Percentiles rank a stretch among this genome's conserved stretches.
Conservation (phyloP, 1,140 invertebrate genomes). For the Cyrtorhinus lividipennis region DNA sequence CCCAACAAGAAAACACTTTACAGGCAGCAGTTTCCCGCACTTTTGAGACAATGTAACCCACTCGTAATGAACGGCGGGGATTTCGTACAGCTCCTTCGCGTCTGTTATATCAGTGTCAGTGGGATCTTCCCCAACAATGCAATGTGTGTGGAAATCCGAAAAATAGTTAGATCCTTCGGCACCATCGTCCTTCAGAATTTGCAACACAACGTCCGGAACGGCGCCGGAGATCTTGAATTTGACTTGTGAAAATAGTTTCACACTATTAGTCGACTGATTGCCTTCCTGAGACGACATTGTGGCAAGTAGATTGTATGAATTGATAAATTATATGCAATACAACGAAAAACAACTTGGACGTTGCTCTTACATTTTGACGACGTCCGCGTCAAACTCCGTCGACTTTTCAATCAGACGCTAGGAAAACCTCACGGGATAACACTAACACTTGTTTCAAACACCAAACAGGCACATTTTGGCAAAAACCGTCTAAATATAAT, state of each 20-base stretch:
- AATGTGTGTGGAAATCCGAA: conserved; percentile 74
- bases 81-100: conserved; percentile 79
- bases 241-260: conserved; percentile 39
- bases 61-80: conserved; percentile 66
- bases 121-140: conserved; percentile 67
- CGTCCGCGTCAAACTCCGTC: too few species aligned
- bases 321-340: too few species aligned
- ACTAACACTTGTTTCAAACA: too few species aligned
- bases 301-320: too few species aligned
- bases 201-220: conserved; percentile 51
- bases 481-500: too few species aligned
- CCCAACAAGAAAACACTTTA: conserved; percentile 41
- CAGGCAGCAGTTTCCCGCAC: conserved; percentile 47
- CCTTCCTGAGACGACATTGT: neutral
- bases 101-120: conserved; percentile 64
- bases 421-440: too few species aligned
- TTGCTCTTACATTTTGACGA: too few species aligned
- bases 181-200: conserved; percentile 60
- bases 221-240: conserved; percentile 56
- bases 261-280: neutral
- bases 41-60: conserved; percentile 65
- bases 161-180: conserved; percentile 72
- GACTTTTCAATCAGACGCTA: too few species aligned
- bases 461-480: too few species aligned
- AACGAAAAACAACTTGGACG: too few species aligned